Base-by-base conservation (phyloP, 2,888 invertebrate genomes). In the Eupsilia transversa region DNA sequence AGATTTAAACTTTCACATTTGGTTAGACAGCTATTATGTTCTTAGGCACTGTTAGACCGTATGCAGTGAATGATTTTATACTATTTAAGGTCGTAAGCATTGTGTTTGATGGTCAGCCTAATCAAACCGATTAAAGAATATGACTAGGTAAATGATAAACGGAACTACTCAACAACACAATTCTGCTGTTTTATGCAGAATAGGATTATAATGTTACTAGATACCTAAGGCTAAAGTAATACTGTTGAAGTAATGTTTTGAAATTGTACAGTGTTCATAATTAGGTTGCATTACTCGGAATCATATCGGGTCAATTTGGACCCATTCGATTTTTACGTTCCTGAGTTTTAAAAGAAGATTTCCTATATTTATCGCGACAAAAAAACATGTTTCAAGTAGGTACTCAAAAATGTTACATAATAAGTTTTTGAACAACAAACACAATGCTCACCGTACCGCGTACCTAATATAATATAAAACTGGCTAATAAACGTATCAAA, bases 401-500 rank as follows among this genome's bases (percentile, higher is more conserved):
- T 59, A 10, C 2, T 56, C 5, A 35, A 56, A 38, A 43, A 14
- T 20, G 1, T n/a, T 23, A 56, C 0, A 20, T 27, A 77, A 3
- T 7, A 33, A 68, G 17, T 1, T 41, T 35, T 20, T 41, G 1
- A 41, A 33, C 57, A 67, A 82, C 71, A 9, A 56, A 70, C 79
- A 83, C 85, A 88, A 83, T 73, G 71, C 84, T 81, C 71, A 83
- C 73, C 41, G 17, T 60, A 79, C 66, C 61, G 27, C 71, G 71
- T 86, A 77, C 78, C 86, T 87, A 82, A 82, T 86, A 78, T 74
- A 87, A 87, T 91, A 90, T 87, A 93, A 93, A 93, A 91, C 78
- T 83, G 91, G 90, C 88, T 87, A 87, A 83, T 83, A 82, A 85
- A 90, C 84, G 88, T 92, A 91, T 91, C 79, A 92, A 93, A 93